phyloP scores from a whole-genome alignment of 2,888 invertebrate genomes.

The Eurytoma adleriae region DNA sequence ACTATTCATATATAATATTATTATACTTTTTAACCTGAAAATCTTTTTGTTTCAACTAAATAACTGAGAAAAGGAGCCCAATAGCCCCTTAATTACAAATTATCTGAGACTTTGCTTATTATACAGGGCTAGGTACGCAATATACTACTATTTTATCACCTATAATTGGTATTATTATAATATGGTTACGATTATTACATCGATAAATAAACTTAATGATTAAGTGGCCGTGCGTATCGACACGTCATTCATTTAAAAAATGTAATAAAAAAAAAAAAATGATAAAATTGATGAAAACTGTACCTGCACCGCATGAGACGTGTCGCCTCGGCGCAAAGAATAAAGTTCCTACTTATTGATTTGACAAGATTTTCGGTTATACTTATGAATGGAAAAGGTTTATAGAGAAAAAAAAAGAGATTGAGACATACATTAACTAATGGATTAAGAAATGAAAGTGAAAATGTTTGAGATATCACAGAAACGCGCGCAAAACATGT shows the following conservation, averaged over 20 bases:
- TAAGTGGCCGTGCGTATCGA: conserved; percentile 40
- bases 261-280: conserved; percentile 38
- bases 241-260: conserved; percentile 45
- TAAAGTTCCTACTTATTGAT: conserved; percentile 56
- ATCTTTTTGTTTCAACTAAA: no score
- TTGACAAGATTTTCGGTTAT: conserved; percentile 49
- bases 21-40: no score
- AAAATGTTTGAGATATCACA: conserved; percentile 26
- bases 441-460: not conserved
- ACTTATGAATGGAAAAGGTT: conserved; percentile 48
- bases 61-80: no score
- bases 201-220: conserved; percentile 47
- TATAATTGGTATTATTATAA: conserved; percentile 50
- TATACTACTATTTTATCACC: conserved; percentile 44
- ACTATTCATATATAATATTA: no score
- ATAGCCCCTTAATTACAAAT: no score
- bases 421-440: conserved; percentile 4
- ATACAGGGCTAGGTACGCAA: no score
- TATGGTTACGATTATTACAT: conserved; percentile 54
- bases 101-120: not conserved
- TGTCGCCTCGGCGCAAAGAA: conserved; percentile 54
- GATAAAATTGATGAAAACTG: conserved; percentile 45
- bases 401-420: conserved; percentile 28
- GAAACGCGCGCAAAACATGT: conserved; percentile 45
- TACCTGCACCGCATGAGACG: conserved; percentile 55